Evolutionary conservation across 2,888 invertebrate species (phyloP).

Genomic region (Neuroscelio doddi): DNA sequence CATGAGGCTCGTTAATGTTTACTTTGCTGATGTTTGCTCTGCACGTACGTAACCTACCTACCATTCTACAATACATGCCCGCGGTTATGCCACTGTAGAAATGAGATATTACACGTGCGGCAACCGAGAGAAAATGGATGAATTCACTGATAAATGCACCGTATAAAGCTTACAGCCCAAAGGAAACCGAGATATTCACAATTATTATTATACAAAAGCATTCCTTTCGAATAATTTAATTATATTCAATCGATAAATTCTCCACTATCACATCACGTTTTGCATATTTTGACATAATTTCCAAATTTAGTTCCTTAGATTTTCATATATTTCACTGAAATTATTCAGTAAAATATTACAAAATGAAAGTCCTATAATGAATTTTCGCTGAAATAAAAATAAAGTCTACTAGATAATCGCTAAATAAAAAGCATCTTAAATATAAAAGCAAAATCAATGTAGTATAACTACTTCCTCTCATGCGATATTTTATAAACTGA

Average conservation of each 20-base stretch:
- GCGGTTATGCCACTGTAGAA: conserved; percentile 23
- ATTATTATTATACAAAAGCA: background rate
- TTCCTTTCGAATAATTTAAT: background rate
- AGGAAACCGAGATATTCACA: conserved; percentile 1
- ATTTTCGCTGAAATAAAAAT: too few relatives aligned
- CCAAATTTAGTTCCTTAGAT: too few relatives aligned
- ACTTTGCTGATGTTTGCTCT: conserved; percentile 39
- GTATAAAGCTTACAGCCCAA: conserved; percentile 4
- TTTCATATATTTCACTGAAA: too few relatives aligned
- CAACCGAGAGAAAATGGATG: conserved; percentile 28
- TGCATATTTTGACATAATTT: too few relatives aligned
- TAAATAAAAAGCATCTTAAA: too few relatives aligned
- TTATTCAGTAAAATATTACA: too few relatives aligned
- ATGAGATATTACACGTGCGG: conserved; percentile 45
- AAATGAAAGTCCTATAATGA: too few relatives aligned
- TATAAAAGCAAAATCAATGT: too few relatives aligned
- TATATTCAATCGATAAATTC: background rate
- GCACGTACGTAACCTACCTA: conserved; percentile 34
- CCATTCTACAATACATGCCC: conserved; percentile 22
- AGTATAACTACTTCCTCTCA: too few relatives aligned
- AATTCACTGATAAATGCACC: conserved; percentile 37
- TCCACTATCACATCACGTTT: background rate
- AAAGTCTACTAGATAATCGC: too few relatives aligned
- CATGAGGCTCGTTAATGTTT: conserved; percentile 44
- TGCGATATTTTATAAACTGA: too few relatives aligned